A percentile compares a stretch with the other conserved stretches of the same genome.
These are phyloP conservation scores for Ibidorhyncha struthersii DNA, from an alignment of 2,113 vertebrate species.

Conservation along the genomic window DNA sequence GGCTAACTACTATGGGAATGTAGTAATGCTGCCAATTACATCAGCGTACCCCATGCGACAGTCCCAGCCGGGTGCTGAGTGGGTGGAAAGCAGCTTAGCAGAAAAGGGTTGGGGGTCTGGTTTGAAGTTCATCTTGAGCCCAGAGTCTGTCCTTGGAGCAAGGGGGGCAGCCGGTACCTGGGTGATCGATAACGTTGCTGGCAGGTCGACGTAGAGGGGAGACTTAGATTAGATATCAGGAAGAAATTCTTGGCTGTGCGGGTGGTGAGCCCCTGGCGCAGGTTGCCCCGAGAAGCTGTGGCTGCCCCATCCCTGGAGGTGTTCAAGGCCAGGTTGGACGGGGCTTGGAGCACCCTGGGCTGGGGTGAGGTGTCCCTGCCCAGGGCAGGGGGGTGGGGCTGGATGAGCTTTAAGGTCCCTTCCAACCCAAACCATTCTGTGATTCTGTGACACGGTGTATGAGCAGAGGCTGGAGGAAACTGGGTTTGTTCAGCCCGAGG, in stretches of 20 bases:
- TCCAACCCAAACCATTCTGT: not conserved
- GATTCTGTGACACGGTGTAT: not conserved
- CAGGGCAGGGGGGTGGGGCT: not conserved
- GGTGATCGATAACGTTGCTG: accelerated
- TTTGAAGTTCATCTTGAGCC: not conserved
- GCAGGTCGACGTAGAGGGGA: not conserved
- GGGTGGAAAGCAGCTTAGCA: not conserved
- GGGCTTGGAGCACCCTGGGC: not conserved
- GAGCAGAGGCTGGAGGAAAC: not conserved
- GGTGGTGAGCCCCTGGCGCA: not conserved
- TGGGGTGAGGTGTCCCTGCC: not conserved
- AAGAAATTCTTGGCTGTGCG: not conserved
- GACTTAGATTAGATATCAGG: not conserved
- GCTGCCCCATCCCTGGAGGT: not conserved
- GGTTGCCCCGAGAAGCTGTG: not conserved
- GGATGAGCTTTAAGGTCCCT: not conserved
- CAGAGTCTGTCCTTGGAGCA: not conserved
- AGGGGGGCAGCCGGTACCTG: not conserved
- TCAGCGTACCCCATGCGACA: accelerated
- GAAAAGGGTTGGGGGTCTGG: not conserved
- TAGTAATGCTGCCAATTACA: not conserved
- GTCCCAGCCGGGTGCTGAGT: not conserved
- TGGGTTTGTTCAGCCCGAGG: not conserved
- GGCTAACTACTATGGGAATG: not conserved
- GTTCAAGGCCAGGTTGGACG: not conserved